Evolutionary conservation across 2,888 invertebrate species (phyloP).

Genomic region (Cyclophora albipunctata): DNA sequence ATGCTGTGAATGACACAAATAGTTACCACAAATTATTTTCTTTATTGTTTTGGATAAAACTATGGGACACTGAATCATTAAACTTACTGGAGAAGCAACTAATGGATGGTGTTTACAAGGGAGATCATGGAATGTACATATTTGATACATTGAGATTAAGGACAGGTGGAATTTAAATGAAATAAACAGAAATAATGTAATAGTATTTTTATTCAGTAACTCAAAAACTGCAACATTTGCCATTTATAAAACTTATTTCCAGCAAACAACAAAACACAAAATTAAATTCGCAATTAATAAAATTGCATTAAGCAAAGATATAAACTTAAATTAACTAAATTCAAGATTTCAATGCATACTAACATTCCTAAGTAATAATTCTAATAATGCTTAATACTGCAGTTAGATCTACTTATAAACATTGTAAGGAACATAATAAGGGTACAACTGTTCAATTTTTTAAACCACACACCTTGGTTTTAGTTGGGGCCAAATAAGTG

Average conservation of each 20-base stretch:
- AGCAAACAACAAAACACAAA: slow-evolving; percentile 27
- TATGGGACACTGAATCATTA: slow-evolving; percentile 56
- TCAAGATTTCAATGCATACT: no score
- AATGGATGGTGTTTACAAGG: slow-evolving; percentile 40
- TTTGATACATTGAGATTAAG: slow-evolving; percentile 54
- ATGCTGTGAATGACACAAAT: slow-evolving; percentile 48
- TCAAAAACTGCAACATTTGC: slow-evolving; percentile 33
- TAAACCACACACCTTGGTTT: no score
- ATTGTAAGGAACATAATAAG: slow-evolving; percentile 1
- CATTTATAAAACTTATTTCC: slow-evolving; percentile 19
- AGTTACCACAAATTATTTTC: slow-evolving; percentile 71
- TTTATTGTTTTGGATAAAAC: slow-evolving; percentile 69
- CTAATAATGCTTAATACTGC: slow-evolving; percentile 21
- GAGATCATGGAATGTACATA: slow-evolving; percentile 53
- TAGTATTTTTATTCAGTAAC: slow-evolving; percentile 37
- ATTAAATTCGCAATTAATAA: slow-evolving; percentile 14
- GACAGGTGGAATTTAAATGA: slow-evolving; percentile 29
- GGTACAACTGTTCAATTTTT: background rate
- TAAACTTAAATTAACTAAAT: no score
- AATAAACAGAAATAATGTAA: slow-evolving; percentile 16
- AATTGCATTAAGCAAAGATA: slow-evolving; percentile 8
- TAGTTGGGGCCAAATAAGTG: no score
- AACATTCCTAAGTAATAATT: no score
- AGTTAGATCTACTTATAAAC: background rate
- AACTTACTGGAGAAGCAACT: slow-evolving; percentile 59